Conservation (phyloP, 2,797 vertebrate species). For the Anguilla pacifica region DNA sequence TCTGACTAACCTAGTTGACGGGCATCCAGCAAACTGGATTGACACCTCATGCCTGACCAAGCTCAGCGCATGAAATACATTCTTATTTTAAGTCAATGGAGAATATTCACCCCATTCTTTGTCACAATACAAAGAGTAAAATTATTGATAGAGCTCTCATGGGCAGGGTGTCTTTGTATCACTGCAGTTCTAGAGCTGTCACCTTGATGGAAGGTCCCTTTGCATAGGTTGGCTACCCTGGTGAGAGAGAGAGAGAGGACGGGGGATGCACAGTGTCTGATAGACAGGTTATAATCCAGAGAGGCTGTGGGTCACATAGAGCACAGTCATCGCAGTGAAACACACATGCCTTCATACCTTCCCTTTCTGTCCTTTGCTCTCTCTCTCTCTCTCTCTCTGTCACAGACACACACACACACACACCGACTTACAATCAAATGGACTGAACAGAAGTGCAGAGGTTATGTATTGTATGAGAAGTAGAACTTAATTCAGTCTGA, state of each 20-base stretch:
- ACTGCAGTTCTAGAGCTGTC: constrained; percentile 35
- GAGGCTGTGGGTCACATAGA: neutral
- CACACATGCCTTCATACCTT: neutral
- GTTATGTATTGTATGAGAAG: neutral
- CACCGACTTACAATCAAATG: neutral
- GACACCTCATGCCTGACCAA: constrained; percentile 28
- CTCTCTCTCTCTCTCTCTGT: neutral
- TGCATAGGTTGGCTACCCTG: constrained; percentile 20
- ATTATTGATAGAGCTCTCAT: constrained; percentile 51
- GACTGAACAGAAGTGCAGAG: neutral
- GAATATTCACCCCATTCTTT: constrained; percentile 46
- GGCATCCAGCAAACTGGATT: constrained; percentile 36
- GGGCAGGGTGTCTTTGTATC: constrained; percentile 44
- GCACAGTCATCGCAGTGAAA: neutral
- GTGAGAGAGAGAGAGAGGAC: neutral
- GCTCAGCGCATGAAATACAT: constrained; percentile 31
- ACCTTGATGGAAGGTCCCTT: constrained; percentile 48
- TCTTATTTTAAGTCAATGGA: constrained; percentile 24
- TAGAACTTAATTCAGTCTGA: neutral
- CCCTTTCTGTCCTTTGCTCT: neutral
- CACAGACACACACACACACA: neutral
- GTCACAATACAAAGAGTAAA: constrained; percentile 42
- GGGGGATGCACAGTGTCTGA: neutral
- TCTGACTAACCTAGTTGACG: constrained; percentile 31
- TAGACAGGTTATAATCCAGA: neutral